Evolutionary conservation across 2,113 vertebrate species (phyloP), one percentile per base, ranked within the genome.

Genomic region (Oxygymnocypris stewartii): DNA sequence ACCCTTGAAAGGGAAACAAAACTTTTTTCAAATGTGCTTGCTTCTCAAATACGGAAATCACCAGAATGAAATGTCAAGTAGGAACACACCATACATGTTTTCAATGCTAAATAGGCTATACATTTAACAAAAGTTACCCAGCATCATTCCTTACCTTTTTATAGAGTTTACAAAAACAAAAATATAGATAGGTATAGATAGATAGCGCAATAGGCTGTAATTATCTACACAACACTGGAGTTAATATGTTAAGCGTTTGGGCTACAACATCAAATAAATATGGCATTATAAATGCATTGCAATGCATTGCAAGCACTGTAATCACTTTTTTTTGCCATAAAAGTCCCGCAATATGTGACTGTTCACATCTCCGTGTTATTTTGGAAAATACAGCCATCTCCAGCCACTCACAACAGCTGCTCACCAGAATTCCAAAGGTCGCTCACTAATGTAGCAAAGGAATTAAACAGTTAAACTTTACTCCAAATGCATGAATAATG

Each of bases 401-500:
- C 40, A 81, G 57, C 28, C 61, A 82, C 59, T 14, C 79, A 18
- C 9, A 67, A 82, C 80, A 82, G 42, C 42, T 82, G 65, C n/a
- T 20, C 63, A 69, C 16, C 44, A 51, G 40, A 65, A 65, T 44
- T 65, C 13, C 61, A 67, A 81, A 81, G 59, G 37, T 82, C 44
- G 11, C 44, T 71, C 80, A 51, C 9, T 49, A 49, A 82, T 7
- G 8, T 4, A 82, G 63, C 63, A 49, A 49, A 49, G 63, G 47
- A 35, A 42, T 25, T 18, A 59, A 74, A 54, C 16, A 84, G 49
- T 59, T 35, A 78, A 78, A 59, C 49, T 84, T 74, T 49, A 74
- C 65, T 59, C 82, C 16, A 84, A 74, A 51, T 71, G 25, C 67
- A 74, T 74, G n/a, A 76, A 76, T 54, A 78, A 74, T 84, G 82